Percentiles rank a stretch among this genome's conserved stretches.
Conservation (phyloP, 2,888 invertebrate species). For the Drosophila cracens region DNA sequence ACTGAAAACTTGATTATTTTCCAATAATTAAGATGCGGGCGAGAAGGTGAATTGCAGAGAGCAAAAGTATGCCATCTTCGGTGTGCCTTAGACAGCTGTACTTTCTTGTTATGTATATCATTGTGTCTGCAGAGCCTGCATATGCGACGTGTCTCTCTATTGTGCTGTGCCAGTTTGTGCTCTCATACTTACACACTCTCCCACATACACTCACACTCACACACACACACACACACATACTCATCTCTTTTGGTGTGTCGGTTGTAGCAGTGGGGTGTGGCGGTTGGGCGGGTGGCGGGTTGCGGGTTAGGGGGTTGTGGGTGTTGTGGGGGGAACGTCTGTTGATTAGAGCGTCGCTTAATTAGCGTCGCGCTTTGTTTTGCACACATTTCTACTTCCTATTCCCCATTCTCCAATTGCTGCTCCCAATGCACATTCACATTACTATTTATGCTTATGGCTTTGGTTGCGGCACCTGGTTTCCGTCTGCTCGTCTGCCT, state of each 20-base stretch:
- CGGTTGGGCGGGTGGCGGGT: background rate
- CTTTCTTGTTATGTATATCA: conserved; percentile 27
- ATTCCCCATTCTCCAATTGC: conserved; percentile 39
- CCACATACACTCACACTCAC: background rate
- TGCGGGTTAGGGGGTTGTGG: background rate
- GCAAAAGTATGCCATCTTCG: background rate
- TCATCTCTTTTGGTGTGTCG: conserved; percentile 17
- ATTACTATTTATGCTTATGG: conserved; percentile 41
- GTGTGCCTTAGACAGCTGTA: background rate
- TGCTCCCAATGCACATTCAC: conserved; percentile 28
- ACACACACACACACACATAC: conserved; percentile 8
- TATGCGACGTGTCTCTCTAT: conserved; percentile 47
- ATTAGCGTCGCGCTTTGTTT: conserved; percentile 66
- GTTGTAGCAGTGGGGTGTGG: background rate
- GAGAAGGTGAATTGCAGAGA: background rate
- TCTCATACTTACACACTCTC: background rate
- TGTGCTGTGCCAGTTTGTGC: conserved; percentile 28
- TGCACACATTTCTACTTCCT: conserved; percentile 42
- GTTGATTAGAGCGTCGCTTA: conserved; percentile 77
- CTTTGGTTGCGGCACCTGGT: conserved; percentile 47
- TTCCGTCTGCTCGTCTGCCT: conserved; percentile 25
- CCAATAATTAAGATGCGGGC: background rate
- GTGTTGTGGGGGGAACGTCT: conserved; percentile 30
- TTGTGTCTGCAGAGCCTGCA: conserved; percentile 37
- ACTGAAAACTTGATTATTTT: background rate